Conservation (phyloP, 2,888 invertebrate species). For the Drosophila neotestacea region DNA sequence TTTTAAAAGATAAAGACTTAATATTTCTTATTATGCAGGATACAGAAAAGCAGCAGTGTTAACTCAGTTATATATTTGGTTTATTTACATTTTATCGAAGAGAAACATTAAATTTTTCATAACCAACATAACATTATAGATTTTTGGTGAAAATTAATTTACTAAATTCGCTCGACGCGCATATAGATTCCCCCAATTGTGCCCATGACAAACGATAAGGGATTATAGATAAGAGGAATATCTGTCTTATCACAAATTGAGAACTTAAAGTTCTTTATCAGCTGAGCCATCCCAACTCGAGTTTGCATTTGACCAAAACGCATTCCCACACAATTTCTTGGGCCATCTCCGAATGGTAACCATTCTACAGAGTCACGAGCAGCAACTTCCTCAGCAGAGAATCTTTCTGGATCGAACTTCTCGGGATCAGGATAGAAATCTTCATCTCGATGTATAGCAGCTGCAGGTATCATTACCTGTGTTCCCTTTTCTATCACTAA, state of each 20-base stretch:
- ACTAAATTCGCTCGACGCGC: constrained; percentile 1
- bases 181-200: constrained; percentile 52
- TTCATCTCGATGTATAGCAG: constrained; percentile 87
- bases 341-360: constrained; percentile 84
- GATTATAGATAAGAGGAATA: constrained; percentile 65
- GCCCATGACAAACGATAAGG: constrained; percentile 46
- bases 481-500: constrained; percentile 85
- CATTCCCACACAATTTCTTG: constrained; percentile 82
- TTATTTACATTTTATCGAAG: too few species aligned
- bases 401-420: constrained; percentile 88
- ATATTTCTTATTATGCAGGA: too few species aligned
- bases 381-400: constrained; percentile 86
- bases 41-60: too few species aligned
- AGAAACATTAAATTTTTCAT: too few species aligned
- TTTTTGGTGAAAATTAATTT: too few species aligned
- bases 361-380: constrained; percentile 85
- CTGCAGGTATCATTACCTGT: constrained; percentile 69
- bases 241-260: constrained; percentile 62
- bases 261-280: constrained; percentile 76
- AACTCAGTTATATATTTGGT: too few species aligned
- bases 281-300: constrained; percentile 71
- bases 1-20: too few species aligned
- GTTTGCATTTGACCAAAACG: constrained; percentile 83
- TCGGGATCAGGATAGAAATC: constrained; percentile 86
- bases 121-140: too few species aligned